These are phyloP conservation scores for Tryphoninae sp. DNA, from an alignment of 2,888 invertebrate species.

Conservation along the genomic window DNA sequence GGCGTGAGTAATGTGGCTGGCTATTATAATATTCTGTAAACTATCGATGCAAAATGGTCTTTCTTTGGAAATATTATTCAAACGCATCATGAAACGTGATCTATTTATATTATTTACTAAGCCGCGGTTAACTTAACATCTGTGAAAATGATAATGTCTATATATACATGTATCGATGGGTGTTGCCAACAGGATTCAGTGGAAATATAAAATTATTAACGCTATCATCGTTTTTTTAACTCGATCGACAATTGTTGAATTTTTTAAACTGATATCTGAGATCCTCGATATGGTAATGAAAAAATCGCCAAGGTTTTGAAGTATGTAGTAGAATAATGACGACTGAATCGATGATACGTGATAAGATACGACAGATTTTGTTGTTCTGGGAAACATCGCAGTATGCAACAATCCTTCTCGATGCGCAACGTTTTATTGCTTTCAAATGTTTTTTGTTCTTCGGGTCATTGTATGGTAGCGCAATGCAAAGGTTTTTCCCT, in stretches of 20 bases:
- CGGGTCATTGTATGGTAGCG: no score
- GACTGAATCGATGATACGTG: background rate
- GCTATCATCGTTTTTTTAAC: background rate
- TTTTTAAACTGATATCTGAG: background rate
- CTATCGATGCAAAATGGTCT: constrained; percentile 21
- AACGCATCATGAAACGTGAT: constrained; percentile 44
- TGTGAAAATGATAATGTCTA: constrained; percentile 53
- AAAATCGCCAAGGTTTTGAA: background rate
- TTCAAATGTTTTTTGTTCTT: no score
- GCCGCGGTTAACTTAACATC: constrained; percentile 57
- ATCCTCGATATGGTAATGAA: background rate
- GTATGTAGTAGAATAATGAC: background rate
- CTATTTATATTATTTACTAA: constrained; percentile 56
- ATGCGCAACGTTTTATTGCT: no score
- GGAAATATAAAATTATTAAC: constrained; percentile 22
- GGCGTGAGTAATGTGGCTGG: constrained; percentile 36
- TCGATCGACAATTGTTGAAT: background rate
- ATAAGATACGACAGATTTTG: no score
- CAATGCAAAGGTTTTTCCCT: no score
- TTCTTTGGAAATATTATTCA: constrained; percentile 22
- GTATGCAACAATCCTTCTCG: no score
- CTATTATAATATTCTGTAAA: constrained; percentile 29
- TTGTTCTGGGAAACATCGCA: no score
- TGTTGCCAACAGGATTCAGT: constrained; percentile 40
- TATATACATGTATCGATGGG: constrained; percentile 35